Evolutionary conservation across 2,888 invertebrate species (phyloP).

Genomic region (Entomobrya proxima): DNA sequence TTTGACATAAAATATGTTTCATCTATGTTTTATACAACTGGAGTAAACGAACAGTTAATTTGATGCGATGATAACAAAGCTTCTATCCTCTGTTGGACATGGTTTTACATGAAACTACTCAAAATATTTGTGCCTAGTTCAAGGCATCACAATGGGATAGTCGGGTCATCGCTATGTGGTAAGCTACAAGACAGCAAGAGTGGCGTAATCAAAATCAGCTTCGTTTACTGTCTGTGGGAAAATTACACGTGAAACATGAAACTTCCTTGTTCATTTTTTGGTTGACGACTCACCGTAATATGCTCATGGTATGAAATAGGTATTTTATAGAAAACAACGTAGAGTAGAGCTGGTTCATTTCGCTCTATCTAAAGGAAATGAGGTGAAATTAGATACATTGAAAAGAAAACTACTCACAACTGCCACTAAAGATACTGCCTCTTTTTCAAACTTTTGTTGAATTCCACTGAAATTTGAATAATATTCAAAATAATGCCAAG

Average conservation of each 20-base stretch:
- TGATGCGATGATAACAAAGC: not conserved
- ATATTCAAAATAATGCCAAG: conserved; percentile 41
- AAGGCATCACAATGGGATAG: not conserved
- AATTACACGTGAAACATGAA: conserved; percentile 36
- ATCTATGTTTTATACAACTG: too few relatives aligned
- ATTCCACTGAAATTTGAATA: not conserved
- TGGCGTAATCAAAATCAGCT: not conserved
- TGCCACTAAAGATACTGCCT: not conserved
- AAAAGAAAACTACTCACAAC: conserved; percentile 30
- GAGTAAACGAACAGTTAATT: not conserved
- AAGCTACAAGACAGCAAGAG: not conserved
- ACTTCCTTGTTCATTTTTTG: conserved; percentile 51
- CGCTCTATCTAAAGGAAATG: not conserved
- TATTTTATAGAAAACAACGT: too few relatives aligned
- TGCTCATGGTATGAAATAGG: not conserved
- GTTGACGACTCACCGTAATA: not conserved
- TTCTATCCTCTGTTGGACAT: not conserved
- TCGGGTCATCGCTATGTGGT: not conserved
- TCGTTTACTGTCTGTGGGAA: conserved; percentile 38
- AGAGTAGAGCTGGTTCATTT: not conserved
- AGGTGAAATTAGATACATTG: conserved; percentile 15
- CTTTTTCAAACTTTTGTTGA: not conserved
- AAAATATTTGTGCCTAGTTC: not conserved
- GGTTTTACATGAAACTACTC: not conserved
- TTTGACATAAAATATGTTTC: too few relatives aligned